Evolutionary conservation across 1,140 invertebrate genomes (phyloP).

Genomic region (Euura saliciscinereae): DNA sequence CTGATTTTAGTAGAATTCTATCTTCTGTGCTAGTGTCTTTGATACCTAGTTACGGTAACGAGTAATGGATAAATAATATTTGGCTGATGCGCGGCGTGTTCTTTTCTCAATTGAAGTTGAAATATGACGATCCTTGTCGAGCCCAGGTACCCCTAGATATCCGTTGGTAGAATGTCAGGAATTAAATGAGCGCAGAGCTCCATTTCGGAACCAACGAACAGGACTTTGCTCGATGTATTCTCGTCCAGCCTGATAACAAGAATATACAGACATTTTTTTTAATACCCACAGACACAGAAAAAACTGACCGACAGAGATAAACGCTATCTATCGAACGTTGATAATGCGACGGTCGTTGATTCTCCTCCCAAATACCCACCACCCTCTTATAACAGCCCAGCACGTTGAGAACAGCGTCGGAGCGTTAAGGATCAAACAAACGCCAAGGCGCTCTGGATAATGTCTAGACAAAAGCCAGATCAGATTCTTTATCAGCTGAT

Average conservation of each 20-base stretch:
- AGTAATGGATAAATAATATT: no score
- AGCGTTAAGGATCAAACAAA: constrained; percentile 75
- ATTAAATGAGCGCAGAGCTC: constrained; percentile 76
- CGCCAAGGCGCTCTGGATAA: constrained; percentile 77
- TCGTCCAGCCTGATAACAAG: constrained; percentile 69
- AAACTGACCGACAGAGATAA: constrained; percentile 16
- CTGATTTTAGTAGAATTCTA: no score
- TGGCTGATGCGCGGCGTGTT: no score
- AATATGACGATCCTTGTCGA: no score
- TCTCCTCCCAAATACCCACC: constrained; percentile 53
- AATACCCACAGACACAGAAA: not conserved
- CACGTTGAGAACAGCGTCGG: constrained; percentile 74
- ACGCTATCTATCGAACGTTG: not conserved
- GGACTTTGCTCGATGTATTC: constrained; percentile 75
- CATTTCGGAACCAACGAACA: constrained; percentile 70
- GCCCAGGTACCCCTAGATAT: constrained; percentile 59
- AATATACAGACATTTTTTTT: constrained; percentile 14
- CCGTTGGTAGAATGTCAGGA: constrained; percentile 74
- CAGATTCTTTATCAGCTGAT: constrained; percentile 76
- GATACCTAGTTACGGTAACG: no score
- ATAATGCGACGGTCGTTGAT: constrained; percentile 3
- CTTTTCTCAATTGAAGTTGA: no score
- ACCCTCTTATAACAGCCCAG: constrained; percentile 75
- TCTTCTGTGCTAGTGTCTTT: no score
- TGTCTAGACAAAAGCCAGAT: constrained; percentile 77